Conservation (phyloP, 1,140 invertebrate genomes). For the Scaptomyza graminum region DNA sequence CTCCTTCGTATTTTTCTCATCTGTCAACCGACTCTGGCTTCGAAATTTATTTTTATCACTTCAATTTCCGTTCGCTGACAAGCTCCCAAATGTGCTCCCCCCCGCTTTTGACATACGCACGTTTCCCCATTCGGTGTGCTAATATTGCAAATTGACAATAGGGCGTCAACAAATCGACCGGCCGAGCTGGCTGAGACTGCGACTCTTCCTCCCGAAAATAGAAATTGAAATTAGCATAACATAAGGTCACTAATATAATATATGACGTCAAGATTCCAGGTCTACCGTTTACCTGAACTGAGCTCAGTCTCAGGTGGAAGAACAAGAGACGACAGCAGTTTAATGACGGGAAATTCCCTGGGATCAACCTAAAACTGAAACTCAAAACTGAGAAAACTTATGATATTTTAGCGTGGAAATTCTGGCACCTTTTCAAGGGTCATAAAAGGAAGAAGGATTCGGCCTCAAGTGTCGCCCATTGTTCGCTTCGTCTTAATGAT, state of each 20-base stretch:
- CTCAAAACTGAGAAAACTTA: not conserved
- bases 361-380: not conserved
- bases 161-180: constrained; percentile 62
- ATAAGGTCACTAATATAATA: constrained; percentile 43
- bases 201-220: constrained; percentile 22
- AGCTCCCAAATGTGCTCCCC: constrained; percentile 40
- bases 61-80: constrained; percentile 73
- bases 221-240: constrained; percentile 69
- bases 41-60: constrained; percentile 71
- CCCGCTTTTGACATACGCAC: constrained; percentile 2
- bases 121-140: constrained; percentile 53
- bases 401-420: constrained; percentile 13
- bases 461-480: constrained; percentile 36
- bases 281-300: constrained; percentile 53
- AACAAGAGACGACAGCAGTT: constrained; percentile 3
- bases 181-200: constrained; percentile 16
- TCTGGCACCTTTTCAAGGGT: constrained; percentile 31
- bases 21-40: constrained; percentile 51
- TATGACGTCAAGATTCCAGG: constrained; percentile 39
- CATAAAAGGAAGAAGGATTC: constrained; percentile 36
- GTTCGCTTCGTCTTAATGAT: constrained; percentile 25
- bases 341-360: constrained; percentile 38
- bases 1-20: constrained; percentile 22
- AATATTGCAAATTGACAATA: constrained; percentile 74
- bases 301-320: not conserved